Base-by-base conservation (phyloP, 1,140 invertebrate species). In the Dreissena rostriformis region DNA sequence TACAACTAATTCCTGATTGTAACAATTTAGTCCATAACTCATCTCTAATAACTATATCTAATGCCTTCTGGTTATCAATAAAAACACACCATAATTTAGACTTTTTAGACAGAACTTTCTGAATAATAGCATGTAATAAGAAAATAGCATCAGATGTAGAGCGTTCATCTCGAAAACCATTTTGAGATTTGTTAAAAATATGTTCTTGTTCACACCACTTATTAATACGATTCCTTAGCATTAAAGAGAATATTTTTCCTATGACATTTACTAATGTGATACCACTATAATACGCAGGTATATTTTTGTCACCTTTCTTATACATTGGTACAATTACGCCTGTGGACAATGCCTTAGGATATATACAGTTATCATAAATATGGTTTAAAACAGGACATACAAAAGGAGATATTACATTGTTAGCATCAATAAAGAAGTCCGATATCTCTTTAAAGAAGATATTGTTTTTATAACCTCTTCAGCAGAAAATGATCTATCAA, bases 121-220 rank as follows among this genome's bases (percentile, higher is more conserved):
- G 67, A 6, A 73, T 71, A 72, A 81, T 73, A 72, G 78, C 51
- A 73, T 81, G 67, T 49, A 81, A 28, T 63, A 72, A 28, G 26
- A 81, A 72, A 26, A 81, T 73, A 73, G 67, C 68, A 81, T 81
- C 78, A 61, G 68, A 53, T 61, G 78, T 81, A 57, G 78, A 81
- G 51, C 61, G 68, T 11, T 55, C 61, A 72, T 61, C 55, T n/a
- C 78, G 49, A 55, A 80, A 68, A 61, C 77, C 77, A 71, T 28
- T 53, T 24, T 80, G 75, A 66, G 10, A 49, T 52, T 68, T 63
- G 55, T 66, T 51, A 78, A 78, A 66, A 14, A 80, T 28, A 70
- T 71, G 17, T n/a, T 80, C 52, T 57, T 53, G 24, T 29, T 80
- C 77, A 70, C 65, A 70, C 66, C 67, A 80, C 22, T 55, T 57